Evolutionary conservation across 64 coral and sea anemone genomes (phyloP).

Genomic region (Exaiptasia diaphana): DNA sequence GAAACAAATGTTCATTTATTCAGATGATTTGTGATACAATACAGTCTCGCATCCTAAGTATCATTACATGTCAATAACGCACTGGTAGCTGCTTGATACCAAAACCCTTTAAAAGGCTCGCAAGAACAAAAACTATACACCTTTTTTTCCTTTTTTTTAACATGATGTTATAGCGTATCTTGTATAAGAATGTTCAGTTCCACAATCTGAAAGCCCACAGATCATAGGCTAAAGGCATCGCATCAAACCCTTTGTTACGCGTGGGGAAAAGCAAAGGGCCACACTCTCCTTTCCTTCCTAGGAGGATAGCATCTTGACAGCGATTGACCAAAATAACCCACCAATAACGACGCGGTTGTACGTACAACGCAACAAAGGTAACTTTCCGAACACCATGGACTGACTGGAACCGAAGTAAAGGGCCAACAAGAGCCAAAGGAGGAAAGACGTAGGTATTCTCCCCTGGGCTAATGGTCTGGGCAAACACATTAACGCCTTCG

Average conservation of each 20-base stretch:
- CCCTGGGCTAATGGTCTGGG: neutral
- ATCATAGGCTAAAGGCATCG: conserved; percentile 25
- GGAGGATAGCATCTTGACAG: neutral
- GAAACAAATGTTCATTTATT: neutral
- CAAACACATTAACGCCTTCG: conserved; percentile 15
- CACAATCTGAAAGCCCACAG: conserved; percentile 47
- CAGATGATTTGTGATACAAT: neutral
- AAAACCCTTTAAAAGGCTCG: neutral
- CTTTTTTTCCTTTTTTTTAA: neutral
- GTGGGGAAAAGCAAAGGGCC: conserved; percentile 16
- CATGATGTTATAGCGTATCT: neutral
- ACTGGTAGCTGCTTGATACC: neutral
- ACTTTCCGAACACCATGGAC: neutral
- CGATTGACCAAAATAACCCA: conserved; percentile 31
- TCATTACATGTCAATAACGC: neutral
- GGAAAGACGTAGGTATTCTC: conserved; percentile 25
- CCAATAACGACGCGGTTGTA: conserved; percentile 22
- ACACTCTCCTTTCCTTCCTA: conserved; percentile 5
- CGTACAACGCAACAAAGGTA: conserved; percentile 5
- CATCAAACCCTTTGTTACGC: neutral
- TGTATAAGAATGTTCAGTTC: neutral
- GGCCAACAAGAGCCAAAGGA: neutral
- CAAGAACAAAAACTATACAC: neutral
- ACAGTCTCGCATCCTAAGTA: neutral
- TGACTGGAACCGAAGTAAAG: neutral